phyloP scores from a whole-genome alignment of 2,888 invertebrate genomes.

The Lasioglossum lativentre region DNA sequence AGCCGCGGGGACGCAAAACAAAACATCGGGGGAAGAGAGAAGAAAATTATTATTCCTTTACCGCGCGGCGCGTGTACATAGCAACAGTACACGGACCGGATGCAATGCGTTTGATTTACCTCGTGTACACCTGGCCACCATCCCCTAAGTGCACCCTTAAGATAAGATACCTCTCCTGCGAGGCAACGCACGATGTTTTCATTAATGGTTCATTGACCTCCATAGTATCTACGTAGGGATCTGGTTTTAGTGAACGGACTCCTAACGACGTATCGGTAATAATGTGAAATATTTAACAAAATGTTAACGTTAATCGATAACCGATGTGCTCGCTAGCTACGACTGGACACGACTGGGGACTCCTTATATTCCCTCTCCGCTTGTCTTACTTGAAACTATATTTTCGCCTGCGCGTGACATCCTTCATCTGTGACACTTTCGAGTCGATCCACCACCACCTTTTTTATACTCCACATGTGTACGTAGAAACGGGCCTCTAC shows the following conservation, averaged over 20 bases:
- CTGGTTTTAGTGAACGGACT: no score
- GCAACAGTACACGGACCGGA: slow-evolving; percentile 46
- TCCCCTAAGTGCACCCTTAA: slow-evolving; percentile 44
- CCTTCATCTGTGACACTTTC: no score
- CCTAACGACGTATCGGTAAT: no score
- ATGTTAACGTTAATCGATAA: no score
- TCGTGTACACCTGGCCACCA: slow-evolving; percentile 53
- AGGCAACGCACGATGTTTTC: not conserved
- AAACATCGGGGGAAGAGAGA: slow-evolving; percentile 55
- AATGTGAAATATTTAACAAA: no score
- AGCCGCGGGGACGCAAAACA: slow-evolving; percentile 65
- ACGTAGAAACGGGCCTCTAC: not conserved
- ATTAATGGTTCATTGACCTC: not conserved
- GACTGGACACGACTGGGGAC: no score
- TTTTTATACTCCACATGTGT: no score
- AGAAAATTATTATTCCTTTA: slow-evolving; percentile 67
- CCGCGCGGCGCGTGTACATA: slow-evolving; percentile 55
- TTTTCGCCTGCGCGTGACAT: no score
- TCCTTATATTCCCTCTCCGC: no score
- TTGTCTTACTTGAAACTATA: no score
- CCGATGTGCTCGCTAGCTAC: no score
- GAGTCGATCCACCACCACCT: no score
- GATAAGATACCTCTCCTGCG: slow-evolving; percentile 3
- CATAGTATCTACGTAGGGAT: not conserved
- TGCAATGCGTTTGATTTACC: slow-evolving; percentile 62